Base-by-base conservation (phyloP, 2,888 invertebrate genomes). In the Proisotoma minuta region DNA sequence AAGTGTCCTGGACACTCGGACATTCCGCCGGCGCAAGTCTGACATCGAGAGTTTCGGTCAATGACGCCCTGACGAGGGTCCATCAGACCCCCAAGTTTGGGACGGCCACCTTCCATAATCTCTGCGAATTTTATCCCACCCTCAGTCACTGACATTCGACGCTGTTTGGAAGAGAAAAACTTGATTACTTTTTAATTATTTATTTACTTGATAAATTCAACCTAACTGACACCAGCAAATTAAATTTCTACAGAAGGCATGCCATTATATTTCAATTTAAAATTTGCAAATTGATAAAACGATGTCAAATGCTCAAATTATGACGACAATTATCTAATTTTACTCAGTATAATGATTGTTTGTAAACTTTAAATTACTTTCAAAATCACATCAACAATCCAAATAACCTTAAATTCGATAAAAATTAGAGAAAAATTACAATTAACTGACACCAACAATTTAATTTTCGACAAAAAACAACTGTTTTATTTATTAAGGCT, bases 1-100 rank as follows among this genome's bases (percentile, higher is more conserved):
- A 99, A 99, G 79, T 99, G 99, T 1, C 99, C 99, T 2, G 99
- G 97, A 78, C 99, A 99, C 78, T 98, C 97, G 0, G 94, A 91
- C 91, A 97, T 93, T 76, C 94, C 96, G 50, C 98, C 92, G 66
- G 96, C 95, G 78, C 96, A 97, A 0, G 96, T 97, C 78, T 93
- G 93, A 76, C 96, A 96, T 64, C 94, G 83, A 2, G 95, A 91
- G 75, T 85, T 87, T 73, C 97, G 84, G 78, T 99, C 98, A 48
- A 97, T 91, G 63, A 96, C 96, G 20, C 67, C 99, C 81, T 99
- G 98, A 59, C 99, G 83, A 1, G 99, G 99, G 79, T 99, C 99
- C 98, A 99, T 99, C 69, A 99, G 86, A 28, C 99, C 99, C 0
- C 97, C 96, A 65, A 97, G 79, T 78, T 99, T 99, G 0, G 99